Percentiles rank a stretch among this genome's conserved stretches.
Evolutionary conservation across 2,888 invertebrate species (phyloP).

Genomic region (Lasius fuliginosus): DNA sequence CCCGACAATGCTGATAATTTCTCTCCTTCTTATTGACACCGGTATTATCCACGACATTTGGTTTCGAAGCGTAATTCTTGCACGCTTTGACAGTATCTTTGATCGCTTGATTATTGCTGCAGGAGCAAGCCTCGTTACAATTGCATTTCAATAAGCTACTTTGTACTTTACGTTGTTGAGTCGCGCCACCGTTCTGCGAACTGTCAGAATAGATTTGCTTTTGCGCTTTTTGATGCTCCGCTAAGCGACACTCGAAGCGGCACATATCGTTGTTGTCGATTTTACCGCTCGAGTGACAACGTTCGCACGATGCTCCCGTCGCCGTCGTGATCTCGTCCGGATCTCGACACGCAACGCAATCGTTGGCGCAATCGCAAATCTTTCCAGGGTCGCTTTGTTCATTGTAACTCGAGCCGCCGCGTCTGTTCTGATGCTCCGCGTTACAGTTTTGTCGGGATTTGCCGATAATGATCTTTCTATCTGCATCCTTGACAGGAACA

Average conservation of each 20-base stretch:
- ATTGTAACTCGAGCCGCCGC: slow-evolving; percentile 23
- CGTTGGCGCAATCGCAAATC: slow-evolving; percentile 66
- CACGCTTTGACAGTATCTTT: slow-evolving; percentile 50
- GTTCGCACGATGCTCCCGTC: slow-evolving; percentile 35
- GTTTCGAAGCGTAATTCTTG: slow-evolving; percentile 55
- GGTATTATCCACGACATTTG: slow-evolving; percentile 59
- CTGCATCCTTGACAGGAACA: neutral
- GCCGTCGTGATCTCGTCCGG: neutral
- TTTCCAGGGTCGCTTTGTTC: slow-evolving; percentile 55
- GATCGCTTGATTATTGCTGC: slow-evolving; percentile 67
- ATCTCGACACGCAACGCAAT: slow-evolving; percentile 70
- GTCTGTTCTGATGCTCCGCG: slow-evolving; percentile 32
- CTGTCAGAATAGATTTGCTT: slow-evolving; percentile 48
- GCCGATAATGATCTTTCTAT: slow-evolving; percentile 3
- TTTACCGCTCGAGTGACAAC: slow-evolving; percentile 39
- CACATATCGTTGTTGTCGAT: slow-evolving; percentile 47
- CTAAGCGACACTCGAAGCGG: slow-evolving; percentile 46
- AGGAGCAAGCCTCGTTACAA: slow-evolving; percentile 75
- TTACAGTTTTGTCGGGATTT: slow-evolving; percentile 22
- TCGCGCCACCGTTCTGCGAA: slow-evolving; percentile 45
- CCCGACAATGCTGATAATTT: slow-evolving; percentile 77
- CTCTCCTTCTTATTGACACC: slow-evolving; percentile 60
- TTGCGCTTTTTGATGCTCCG: slow-evolving; percentile 43
- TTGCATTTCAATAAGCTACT: slow-evolving; percentile 67
- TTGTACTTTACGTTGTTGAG: slow-evolving; percentile 70